These are phyloP conservation scores for Lobophora halterata DNA, from an alignment of 2,888 invertebrate species.

Conservation along the genomic window DNA sequence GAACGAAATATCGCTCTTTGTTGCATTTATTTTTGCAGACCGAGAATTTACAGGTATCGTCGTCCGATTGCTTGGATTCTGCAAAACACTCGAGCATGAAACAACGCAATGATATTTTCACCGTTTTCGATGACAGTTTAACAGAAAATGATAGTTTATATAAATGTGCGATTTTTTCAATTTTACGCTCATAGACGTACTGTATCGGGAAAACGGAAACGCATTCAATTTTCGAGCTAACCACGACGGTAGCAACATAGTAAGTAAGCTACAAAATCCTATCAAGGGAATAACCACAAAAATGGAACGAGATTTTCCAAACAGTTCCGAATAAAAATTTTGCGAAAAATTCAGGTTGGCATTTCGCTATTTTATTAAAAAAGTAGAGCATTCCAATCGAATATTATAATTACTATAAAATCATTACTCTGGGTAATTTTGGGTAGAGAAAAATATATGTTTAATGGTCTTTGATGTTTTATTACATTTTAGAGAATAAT, in stretches of 20 bases:
- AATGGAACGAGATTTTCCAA: constrained; percentile 24
- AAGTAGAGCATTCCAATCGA: no score
- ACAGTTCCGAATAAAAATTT: constrained; percentile 18
- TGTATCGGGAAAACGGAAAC: constrained; percentile 20
- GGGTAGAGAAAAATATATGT: no score
- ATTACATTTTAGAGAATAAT: no score
- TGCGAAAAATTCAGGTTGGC: constrained; percentile 14
- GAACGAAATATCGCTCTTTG: constrained; percentile 53
- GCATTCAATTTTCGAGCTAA: constrained; percentile 26
- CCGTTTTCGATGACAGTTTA: not conserved
- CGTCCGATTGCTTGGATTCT: constrained; percentile 11
- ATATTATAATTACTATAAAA: no score
- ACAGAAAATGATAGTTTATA: constrained; percentile 12
- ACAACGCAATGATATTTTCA: not conserved
- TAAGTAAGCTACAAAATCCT: constrained; percentile 26
- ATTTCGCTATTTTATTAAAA: constrained; percentile 10
- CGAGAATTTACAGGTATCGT: constrained; percentile 17
- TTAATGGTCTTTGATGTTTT: no score
- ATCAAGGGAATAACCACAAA: constrained; percentile 26
- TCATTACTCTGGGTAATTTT: no score
- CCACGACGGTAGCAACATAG: constrained; percentile 21
- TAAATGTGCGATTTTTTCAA: constrained; percentile 20
- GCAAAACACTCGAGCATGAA: no score
- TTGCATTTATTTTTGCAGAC: constrained; percentile 30
- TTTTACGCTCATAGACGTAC: constrained; percentile 15